These are phyloP conservation scores for Oegoconia quadripuncta DNA, from an alignment of 2,888 invertebrate genomes.

Conservation along the genomic window DNA sequence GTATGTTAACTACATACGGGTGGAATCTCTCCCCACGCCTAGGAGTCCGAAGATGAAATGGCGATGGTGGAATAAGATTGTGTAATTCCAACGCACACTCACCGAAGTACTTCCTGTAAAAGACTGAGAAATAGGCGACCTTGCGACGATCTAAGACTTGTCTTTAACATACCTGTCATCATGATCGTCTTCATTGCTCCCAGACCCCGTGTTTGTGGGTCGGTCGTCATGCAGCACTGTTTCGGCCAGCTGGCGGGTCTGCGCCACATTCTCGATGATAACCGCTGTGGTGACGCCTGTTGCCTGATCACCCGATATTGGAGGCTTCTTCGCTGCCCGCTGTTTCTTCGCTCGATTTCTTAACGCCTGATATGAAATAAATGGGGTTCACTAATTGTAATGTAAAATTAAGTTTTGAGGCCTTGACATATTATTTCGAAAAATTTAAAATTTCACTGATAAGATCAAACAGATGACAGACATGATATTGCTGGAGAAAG, in stretches of 20 bases:
- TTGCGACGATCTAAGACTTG: neutral
- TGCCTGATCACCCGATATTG: conserved; percentile 84
- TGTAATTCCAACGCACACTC: too few species aligned
- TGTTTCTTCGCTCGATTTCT: conserved; percentile 91
- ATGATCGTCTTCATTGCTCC: conserved; percentile 63
- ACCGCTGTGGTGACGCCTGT: conserved; percentile 87
- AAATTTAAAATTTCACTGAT: too few species aligned
- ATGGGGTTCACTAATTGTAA: too few species aligned
- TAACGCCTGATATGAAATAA: conserved; percentile 82
- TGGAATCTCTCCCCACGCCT: too few species aligned
- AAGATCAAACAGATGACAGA: too few species aligned
- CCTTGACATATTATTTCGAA: too few species aligned
- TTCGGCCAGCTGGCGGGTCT: conserved; percentile 88
- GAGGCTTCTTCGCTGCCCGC: conserved; percentile 88
- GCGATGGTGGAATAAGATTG: too few species aligned
- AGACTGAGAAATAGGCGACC: neutral
- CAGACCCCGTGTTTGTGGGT: conserved; percentile 90
- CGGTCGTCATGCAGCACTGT: conserved; percentile 89
- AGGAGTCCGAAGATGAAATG: too few species aligned
- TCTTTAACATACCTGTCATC: conserved; percentile 51
- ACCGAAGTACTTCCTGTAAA: too few species aligned
- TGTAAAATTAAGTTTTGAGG: too few species aligned
- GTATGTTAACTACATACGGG: too few species aligned
- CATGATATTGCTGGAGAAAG: too few species aligned
- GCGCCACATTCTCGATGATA: conserved; percentile 94